Evolutionary conservation across 2,797 vertebrate species (phyloP).

Genomic region (Aselliscus stoliczkanus): DNA sequence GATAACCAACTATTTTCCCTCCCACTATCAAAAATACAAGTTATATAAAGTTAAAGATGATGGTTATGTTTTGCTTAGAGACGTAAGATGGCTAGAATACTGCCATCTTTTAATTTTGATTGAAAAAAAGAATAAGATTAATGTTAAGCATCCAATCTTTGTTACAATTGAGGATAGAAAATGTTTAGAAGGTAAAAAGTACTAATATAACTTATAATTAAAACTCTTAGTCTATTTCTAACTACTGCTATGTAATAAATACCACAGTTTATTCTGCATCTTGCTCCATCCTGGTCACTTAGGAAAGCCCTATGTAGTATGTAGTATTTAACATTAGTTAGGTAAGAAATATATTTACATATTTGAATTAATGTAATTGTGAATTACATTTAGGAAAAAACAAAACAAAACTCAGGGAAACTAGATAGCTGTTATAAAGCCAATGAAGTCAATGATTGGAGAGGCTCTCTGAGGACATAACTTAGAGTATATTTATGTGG

Average conservation of each 20-base stretch:
- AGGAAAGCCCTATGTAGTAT: not conserved
- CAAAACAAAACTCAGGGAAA: not conserved
- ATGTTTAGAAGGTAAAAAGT: constrained; percentile 6
- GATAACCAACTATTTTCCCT: not conserved
- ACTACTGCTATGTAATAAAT: not conserved
- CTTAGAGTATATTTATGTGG: not conserved
- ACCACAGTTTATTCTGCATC: not conserved
- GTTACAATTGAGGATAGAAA: constrained; percentile 2
- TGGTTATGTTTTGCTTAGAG: not conserved
- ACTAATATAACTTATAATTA: not conserved
- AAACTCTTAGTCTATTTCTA: not conserved
- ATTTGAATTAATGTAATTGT: not conserved
- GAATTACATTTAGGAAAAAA: not conserved
- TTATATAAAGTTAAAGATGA: not conserved
- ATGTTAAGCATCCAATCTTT: not conserved
- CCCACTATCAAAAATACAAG: not conserved
- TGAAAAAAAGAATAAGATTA: constrained; percentile 27
- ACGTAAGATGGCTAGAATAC: not conserved
- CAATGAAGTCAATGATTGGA: not conserved
- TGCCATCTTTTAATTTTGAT: constrained; percentile 33
- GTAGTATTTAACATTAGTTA: constrained; percentile 18
- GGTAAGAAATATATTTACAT: not conserved
- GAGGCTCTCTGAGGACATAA: not conserved
- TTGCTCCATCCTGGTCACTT: not conserved
- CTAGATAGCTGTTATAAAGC: not conserved